A percentile compares a stretch with the other conserved stretches of the same genome.
Evolutionary conservation across 2,888 invertebrate genomes (phyloP).

Genomic region (Drosophila prostipennis): DNA sequence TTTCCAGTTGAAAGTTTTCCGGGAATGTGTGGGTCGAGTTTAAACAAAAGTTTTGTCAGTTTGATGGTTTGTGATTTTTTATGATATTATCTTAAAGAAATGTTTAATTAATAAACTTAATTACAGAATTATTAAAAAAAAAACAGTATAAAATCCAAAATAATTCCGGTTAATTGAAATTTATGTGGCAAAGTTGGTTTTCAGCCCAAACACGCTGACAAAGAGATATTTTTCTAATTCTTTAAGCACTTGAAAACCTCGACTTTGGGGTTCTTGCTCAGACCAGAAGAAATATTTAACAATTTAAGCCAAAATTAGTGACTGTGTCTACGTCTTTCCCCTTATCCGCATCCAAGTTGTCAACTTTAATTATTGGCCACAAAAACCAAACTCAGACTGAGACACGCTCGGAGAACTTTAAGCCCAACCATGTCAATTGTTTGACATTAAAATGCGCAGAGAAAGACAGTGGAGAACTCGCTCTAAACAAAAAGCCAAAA

Average conservation of each 20-base stretch:
- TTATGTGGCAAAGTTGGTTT: no score
- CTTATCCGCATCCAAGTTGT: constrained; percentile 51
- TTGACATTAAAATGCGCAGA: constrained; percentile 72
- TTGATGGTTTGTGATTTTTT: background rate
- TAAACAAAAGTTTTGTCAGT: background rate
- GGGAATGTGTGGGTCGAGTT: background rate
- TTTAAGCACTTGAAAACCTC: background rate
- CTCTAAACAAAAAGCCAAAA: constrained; percentile 59
- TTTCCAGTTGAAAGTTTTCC: constrained; percentile 11
- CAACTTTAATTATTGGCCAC: constrained; percentile 71
- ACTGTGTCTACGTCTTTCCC: constrained; percentile 18
- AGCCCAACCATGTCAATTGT: constrained; percentile 71
- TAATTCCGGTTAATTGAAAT: no score
- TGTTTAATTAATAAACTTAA: background rate
- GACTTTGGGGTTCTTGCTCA: background rate
- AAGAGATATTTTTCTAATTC: background rate
- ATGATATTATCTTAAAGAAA: background rate
- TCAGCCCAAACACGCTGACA: background rate
- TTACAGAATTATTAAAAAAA: background rate
- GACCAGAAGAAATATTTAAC: constrained; percentile 24
- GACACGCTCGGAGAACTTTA: constrained; percentile 28
- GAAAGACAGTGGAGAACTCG: constrained; percentile 41
- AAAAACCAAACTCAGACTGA: constrained; percentile 42
- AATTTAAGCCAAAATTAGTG: constrained; percentile 48
- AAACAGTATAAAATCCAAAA: no score